A percentile compares a stretch with the other conserved stretches of the same genome.
Evolutionary conservation across 2,797 vertebrate genomes (phyloP).

Genomic region (Sebastes wilsoni): DNA sequence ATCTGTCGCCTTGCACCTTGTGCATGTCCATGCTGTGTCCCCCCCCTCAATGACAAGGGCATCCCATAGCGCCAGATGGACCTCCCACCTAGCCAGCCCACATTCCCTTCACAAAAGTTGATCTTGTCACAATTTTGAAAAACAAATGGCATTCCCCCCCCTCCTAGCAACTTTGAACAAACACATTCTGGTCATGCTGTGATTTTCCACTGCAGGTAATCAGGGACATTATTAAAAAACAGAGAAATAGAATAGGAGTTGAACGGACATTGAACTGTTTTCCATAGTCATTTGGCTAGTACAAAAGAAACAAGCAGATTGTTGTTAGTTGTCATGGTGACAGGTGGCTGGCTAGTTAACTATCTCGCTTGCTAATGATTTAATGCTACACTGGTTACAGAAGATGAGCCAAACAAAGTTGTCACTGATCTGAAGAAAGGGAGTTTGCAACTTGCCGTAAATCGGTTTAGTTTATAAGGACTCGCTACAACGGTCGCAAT

Average conservation of each 20-base stretch:
- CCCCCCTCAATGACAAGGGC: slow-evolving; percentile 76
- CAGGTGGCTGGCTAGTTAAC: fast-evolving
- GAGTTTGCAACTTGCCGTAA: too few species aligned
- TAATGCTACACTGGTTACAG: too few species aligned
- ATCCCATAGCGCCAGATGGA: slow-evolving; percentile 81
- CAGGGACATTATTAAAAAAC: neutral
- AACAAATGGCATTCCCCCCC: slow-evolving; percentile 52
- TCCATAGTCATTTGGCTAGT: too few species aligned
- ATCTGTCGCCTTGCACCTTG: slow-evolving; percentile 76
- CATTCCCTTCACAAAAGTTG: slow-evolving; percentile 65
- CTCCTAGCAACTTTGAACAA: slow-evolving; percentile 34
- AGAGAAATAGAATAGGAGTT: too few species aligned
- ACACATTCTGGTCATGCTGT: slow-evolving; percentile 45
- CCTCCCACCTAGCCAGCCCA: slow-evolving; percentile 66
- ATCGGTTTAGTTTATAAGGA: too few species aligned
- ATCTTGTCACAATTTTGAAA: slow-evolving; percentile 70
- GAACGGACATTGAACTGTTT: too few species aligned
- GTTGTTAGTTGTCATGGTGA: too few species aligned
- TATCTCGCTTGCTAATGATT: too few species aligned
- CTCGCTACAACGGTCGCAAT: too few species aligned
- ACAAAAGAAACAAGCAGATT: too few species aligned
- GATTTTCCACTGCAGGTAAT: slow-evolving; percentile 3
- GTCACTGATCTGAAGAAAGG: fast-evolving
- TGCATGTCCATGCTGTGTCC: slow-evolving; percentile 69
- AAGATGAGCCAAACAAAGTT: too few species aligned